Conservation (phyloP, 2,888 invertebrate genomes). For the Eristalis tenax region DNA sequence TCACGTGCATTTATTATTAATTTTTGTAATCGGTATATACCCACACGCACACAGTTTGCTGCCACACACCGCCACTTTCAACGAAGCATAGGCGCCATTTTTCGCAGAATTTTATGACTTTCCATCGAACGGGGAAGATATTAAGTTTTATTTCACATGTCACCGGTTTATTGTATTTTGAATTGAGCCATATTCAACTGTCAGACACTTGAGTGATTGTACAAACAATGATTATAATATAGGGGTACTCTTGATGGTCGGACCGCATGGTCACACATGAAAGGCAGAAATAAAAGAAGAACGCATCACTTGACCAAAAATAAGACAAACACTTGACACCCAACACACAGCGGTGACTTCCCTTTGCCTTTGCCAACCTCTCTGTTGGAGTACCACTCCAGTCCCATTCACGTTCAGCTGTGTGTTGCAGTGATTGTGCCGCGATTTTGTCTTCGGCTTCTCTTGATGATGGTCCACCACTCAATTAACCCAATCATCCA, state of each 20-base stretch:
- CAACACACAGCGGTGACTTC: not conserved
- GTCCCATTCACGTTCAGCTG: not conserved
- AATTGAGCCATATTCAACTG: constrained; percentile 56
- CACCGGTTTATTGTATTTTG: not conserved
- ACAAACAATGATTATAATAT: constrained; percentile 28
- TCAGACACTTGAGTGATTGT: constrained; percentile 27
- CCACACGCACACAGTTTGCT: constrained; percentile 5
- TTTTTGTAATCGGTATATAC: constrained; percentile 17
- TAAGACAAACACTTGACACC: constrained; percentile 57
- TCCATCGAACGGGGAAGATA: not conserved
- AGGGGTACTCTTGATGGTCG: not conserved
- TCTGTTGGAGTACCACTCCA: constrained; percentile 14
- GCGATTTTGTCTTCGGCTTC: constrained; percentile 49
- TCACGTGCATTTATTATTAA: constrained; percentile 61
- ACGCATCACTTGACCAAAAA: constrained; percentile 40
- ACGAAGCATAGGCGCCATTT: constrained; percentile 48
- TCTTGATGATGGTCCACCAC: constrained; percentile 60
- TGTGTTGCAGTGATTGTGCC: constrained; percentile 2
- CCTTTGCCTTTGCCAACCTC: not conserved
- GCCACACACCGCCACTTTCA: not conserved
- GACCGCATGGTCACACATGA: not conserved
- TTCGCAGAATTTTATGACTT: not conserved
- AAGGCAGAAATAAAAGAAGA: constrained; percentile 10
- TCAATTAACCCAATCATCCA: constrained; percentile 70
- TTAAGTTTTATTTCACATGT: constrained; percentile 25